A percentile compares a stretch with the other conserved stretches of the same genome.
These are phyloP conservation scores for Probosciger aterrimus DNA, from an alignment of 2,113 vertebrate species.

Conservation along the genomic window DNA sequence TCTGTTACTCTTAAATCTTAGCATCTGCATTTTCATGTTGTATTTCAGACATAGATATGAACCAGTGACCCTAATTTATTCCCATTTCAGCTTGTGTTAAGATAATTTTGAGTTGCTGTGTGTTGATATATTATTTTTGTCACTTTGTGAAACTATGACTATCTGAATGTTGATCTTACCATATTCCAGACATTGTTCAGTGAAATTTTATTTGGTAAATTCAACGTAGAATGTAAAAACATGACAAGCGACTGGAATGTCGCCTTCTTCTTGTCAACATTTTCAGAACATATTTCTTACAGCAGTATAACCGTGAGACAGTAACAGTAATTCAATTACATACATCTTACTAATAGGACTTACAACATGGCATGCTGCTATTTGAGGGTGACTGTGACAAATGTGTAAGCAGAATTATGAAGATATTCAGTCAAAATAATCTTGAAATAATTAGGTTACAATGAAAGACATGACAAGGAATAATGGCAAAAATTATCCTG, in stretches of 20 bases:
- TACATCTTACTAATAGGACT: slow-evolving; percentile 1
- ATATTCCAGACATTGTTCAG: neutral
- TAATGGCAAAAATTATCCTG: neutral
- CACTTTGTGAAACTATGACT: neutral
- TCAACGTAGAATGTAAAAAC: neutral
- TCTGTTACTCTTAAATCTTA: neutral
- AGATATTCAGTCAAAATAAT: neutral
- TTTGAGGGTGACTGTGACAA: slow-evolving; percentile 6
- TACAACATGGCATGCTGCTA: neutral
- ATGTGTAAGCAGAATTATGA: neutral
- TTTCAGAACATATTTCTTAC: neutral
- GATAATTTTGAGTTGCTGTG: neutral
- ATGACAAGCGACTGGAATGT: neutral
- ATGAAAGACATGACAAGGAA: neutral
- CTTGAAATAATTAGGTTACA: neutral
- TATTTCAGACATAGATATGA: neutral
- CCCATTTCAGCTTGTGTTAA: neutral
- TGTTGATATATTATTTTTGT: neutral
- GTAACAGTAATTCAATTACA: neutral
- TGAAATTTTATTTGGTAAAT: neutral
- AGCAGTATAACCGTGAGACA: neutral
- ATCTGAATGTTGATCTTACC: neutral
- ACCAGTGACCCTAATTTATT: neutral
- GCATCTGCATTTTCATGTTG: neutral
- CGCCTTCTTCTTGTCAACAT: neutral